Conservation (phyloP, 2,797 vertebrate species). For the Lagodon rhomboides region DNA sequence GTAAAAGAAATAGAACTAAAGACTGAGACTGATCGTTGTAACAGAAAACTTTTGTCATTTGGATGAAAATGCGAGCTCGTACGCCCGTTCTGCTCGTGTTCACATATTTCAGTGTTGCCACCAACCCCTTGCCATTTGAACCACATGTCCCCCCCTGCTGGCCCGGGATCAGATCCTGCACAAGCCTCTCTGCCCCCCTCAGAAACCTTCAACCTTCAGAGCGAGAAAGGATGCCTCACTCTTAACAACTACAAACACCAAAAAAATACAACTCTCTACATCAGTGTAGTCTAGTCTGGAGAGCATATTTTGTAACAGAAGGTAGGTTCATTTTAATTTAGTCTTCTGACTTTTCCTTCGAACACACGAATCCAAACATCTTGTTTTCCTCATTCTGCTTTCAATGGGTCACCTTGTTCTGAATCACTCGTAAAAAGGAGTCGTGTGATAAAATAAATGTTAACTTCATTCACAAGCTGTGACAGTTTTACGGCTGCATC, state of each 20-base stretch:
- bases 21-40: not conserved
- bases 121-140: constrained; percentile 43
- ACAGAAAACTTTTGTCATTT: constrained; percentile 3
- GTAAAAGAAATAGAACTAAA: not conserved
- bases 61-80: no score
- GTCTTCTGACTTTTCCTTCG: not conserved
- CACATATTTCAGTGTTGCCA: constrained; percentile 4
- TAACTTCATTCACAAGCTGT: not conserved
- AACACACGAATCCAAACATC: not conserved
- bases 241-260: not conserved
- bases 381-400: not conserved
- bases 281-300: not conserved
- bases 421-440: not conserved
- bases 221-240: not conserved
- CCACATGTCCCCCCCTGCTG: constrained; percentile 78
- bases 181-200: constrained; percentile 2
- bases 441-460: not conserved
- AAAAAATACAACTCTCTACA: not conserved
- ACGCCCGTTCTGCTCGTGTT: not conserved
- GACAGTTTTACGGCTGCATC: constrained; percentile 2
- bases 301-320: not conserved
- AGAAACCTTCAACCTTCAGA: constrained; percentile 14
- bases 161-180: constrained; percentile 61
- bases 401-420: not conserved
- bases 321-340: not conserved